Percentiles rank a stretch among this genome's conserved stretches.
phyloP scores from a whole-genome alignment of 2,113 vertebrate genomes.

The Kryptolebias marmoratus region DNA sequence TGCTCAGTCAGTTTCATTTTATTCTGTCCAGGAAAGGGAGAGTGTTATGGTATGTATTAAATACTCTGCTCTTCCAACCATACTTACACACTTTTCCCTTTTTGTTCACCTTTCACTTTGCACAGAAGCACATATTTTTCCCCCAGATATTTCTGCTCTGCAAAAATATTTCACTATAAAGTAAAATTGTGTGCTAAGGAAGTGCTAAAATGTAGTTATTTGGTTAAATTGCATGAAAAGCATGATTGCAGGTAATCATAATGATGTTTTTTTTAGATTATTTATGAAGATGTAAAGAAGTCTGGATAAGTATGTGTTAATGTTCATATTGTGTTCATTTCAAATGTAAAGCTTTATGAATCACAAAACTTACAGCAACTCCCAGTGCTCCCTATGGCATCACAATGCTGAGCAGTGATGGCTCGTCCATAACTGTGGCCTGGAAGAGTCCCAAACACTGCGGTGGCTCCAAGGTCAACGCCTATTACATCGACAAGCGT shows the following conservation, averaged over 20 bases:
- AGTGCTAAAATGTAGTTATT: not conserved
- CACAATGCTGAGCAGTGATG: constrained; percentile 89
- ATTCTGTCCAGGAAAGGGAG: constrained; percentile 61
- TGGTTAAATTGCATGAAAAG: constrained; percentile 1
- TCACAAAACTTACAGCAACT: constrained; percentile 76
- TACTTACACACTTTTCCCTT: not conserved
- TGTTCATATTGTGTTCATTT: not conserved
- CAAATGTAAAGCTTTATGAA: not conserved
- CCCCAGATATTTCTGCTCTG: not conserved
- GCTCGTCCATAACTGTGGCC: constrained; percentile 90
- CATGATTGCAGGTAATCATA: not conserved
- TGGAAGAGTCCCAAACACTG: constrained; percentile 92
- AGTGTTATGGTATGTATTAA: constrained; percentile 75
- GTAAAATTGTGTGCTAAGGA: not conserved
- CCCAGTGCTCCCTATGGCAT: constrained; percentile 91
- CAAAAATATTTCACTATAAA: not conserved
- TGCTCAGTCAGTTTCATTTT: constrained; percentile 19
- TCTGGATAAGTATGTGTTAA: not conserved
- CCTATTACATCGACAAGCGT: constrained; percentile 91
- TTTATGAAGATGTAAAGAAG: not conserved
- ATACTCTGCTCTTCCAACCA: not conserved
- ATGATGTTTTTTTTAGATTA: not conserved
- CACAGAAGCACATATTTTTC: constrained; percentile 3
- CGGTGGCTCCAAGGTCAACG: constrained; percentile 88
- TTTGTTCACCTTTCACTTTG: constrained; percentile 8